Evolutionary conservation across 2,888 invertebrate species (phyloP).

Genomic region (Petrolisthes manimaculis): DNA sequence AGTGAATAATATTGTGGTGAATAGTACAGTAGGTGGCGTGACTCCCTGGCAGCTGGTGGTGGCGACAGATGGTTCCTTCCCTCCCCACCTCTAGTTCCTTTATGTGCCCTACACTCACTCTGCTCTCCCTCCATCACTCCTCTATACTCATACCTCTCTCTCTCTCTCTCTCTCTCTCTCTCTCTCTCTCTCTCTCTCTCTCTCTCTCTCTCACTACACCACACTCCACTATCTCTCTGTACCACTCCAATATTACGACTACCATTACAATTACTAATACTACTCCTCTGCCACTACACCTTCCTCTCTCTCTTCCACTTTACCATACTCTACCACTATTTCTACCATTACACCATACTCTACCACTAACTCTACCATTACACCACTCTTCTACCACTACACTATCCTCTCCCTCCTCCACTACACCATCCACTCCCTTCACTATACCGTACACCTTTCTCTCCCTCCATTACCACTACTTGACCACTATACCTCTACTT

Average conservation of each 20-base stretch:
- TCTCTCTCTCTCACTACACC: background rate
- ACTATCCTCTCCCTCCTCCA: no score
- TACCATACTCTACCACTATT: background rate
- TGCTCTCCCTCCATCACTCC: background rate
- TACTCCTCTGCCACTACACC: background rate
- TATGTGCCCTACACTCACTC: background rate
- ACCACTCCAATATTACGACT: background rate
- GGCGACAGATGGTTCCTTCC: background rate
- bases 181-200: background rate
- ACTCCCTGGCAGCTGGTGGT: background rate
- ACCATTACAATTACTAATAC: background rate
- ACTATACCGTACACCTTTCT: background rate
- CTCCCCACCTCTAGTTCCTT: background rate
- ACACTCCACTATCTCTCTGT: background rate
- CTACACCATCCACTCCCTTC: background rate
- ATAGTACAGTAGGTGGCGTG: background rate
- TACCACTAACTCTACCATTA: background rate
- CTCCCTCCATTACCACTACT: background rate
- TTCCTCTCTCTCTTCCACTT: no score
- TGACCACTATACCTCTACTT: background rate
- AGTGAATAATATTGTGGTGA: no score
- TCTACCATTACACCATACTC: background rate
- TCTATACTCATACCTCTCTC: background rate
- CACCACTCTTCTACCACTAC: background rate
- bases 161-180: background rate